Percentiles rank a stretch among this genome's conserved stretches.
phyloP scores from a whole-genome alignment of 2,888 invertebrate genomes.

The Conus canariensis region DNA sequence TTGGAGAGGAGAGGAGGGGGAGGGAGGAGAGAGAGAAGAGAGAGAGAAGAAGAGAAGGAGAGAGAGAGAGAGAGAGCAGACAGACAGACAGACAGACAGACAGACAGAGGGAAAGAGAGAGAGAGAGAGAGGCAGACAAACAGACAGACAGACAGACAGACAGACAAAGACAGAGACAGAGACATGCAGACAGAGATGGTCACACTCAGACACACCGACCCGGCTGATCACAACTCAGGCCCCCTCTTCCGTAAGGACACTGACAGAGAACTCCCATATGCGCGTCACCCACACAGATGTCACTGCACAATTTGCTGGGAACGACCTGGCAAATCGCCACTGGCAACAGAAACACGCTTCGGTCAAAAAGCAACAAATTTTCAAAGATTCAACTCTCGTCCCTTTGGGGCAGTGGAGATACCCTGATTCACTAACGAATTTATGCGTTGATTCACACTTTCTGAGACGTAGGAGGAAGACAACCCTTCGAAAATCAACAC shows the following conservation, averaged over 20 bases:
- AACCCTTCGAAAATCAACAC: no score
- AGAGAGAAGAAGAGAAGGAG: neutral
- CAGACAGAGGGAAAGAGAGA: neutral
- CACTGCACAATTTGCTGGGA: conserved; percentile 34
- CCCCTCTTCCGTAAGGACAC: conserved; percentile 40
- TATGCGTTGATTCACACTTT: no score
- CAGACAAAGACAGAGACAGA: conserved; percentile 2
- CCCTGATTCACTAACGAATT: no score
- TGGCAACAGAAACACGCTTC: neutral
- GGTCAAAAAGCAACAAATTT: neutral
- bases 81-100: neutral
- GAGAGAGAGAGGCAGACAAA: no score
- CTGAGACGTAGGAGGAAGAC: no score
- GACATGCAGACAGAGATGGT: neutral
- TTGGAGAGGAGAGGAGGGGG: neutral
- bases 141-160: neutral
- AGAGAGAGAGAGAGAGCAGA: neutral
- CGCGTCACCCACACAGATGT: conserved; percentile 42
- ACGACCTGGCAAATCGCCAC: conserved; percentile 31
- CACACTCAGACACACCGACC: conserved; percentile 32
- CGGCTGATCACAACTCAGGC: conserved; percentile 42
- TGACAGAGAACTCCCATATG: conserved; percentile 41
- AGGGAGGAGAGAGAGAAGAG: no score
- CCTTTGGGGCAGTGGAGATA: no score
- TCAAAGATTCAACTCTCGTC: no score